Evolutionary conservation across 2,113 vertebrate genomes (phyloP).

Genomic region (Sphyrna mokarran): DNA sequence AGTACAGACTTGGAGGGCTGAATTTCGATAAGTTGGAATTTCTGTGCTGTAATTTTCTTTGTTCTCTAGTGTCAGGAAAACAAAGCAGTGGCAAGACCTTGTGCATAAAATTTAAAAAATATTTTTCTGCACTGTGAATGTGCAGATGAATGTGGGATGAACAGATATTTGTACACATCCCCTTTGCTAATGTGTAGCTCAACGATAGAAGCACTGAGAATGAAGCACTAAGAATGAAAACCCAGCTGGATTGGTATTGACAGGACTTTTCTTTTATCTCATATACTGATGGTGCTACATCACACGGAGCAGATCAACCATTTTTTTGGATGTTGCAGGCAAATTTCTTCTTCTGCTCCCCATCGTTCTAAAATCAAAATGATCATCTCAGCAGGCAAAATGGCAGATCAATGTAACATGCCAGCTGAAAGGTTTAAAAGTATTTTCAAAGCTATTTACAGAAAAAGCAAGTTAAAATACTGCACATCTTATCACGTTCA

Average conservation of each 20-base stretch:
- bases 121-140: background rate
- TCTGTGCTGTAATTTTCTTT: too few species aligned
- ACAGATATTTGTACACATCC: background rate
- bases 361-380: background rate
- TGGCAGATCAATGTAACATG: background rate
- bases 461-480: background rate
- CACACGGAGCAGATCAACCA: background rate
- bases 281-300: background rate
- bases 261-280: background rate
- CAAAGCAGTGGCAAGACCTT: background rate
- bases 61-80: background rate
- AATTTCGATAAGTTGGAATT: too few species aligned
- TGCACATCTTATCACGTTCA: background rate
- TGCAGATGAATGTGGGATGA: background rate
- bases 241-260: background rate
- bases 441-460: background rate
- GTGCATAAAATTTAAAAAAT: background rate
- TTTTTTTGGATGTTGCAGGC: background rate
- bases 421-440: background rate
- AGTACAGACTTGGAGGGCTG: too few species aligned
- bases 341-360: background rate
- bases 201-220: background rate
- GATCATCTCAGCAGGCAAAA: background rate
- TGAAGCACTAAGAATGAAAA: background rate
- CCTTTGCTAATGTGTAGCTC: background rate